A percentile compares a stretch with the other conserved stretches of the same genome.
These are phyloP conservation scores for Eurystomus glaucurus DNA, from an alignment of 2,797 vertebrate species.

Conservation along the genomic window DNA sequence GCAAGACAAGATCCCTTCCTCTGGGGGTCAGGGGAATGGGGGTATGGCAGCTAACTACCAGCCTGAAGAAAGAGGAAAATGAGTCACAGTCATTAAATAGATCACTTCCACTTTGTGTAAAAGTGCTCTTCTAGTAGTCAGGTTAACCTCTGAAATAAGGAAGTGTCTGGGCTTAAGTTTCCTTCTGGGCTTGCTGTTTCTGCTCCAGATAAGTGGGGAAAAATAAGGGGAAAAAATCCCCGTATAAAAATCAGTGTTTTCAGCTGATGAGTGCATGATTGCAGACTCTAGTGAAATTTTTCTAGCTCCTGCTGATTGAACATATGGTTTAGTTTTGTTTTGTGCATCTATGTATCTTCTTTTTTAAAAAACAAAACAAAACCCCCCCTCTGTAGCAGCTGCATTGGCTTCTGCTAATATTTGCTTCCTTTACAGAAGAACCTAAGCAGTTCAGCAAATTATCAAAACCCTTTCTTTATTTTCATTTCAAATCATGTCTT, in stretches of 20 bases:
- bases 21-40: neutral
- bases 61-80: conserved; percentile 30
- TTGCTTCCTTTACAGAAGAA: conserved; percentile 23
- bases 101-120: conserved; percentile 28
- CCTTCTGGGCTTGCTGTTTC: neutral
- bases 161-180: neutral
- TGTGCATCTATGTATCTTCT: neutral
- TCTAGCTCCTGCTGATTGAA: neutral
- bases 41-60: neutral
- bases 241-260: neutral
- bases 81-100: conserved; percentile 43
- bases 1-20: neutral
- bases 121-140: neutral
- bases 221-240: neutral
- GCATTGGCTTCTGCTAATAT: conserved; percentile 25
- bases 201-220: neutral
- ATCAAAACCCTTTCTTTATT: neutral
- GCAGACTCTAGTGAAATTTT: conserved; percentile 19
- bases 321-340: conserved; percentile 31
- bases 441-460: neutral
- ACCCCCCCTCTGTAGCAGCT: neutral
- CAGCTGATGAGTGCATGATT: neutral
- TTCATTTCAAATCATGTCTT: neutral
- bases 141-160: conserved; percentile 8
- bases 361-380: neutral